Evolutionary conservation across 2,888 invertebrate genomes (phyloP).

Genomic region (Eupithecia subumbrata): DNA sequence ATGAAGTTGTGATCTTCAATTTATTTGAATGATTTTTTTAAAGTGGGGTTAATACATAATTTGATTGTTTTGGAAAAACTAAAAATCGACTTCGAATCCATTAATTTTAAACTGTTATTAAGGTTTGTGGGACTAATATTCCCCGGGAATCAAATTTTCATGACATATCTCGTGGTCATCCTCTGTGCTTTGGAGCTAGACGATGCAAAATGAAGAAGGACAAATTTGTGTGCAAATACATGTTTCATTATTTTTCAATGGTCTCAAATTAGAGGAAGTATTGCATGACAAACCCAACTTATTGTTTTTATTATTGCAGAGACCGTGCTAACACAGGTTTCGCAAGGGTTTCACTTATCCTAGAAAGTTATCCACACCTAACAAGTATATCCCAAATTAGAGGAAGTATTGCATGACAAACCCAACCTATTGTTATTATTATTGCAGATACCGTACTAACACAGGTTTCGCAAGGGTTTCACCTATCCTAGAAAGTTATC

Average conservation of each 20-base stretch:
- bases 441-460: not conserved
- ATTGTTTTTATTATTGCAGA: not conserved
- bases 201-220: not conserved
- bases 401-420: not conserved
- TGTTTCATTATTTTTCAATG: not conserved
- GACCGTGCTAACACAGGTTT: not conserved
- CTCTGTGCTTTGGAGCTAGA: not conserved
- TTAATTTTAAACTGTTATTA: too few species aligned
- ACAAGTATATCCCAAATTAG: too few species aligned
- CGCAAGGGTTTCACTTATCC: conserved; percentile 22
- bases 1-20: not conserved
- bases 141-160: too few species aligned
- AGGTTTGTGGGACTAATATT: too few species aligned
- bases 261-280: conserved; percentile 2
- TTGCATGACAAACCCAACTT: not conserved
- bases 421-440: not conserved
- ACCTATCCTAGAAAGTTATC: conserved; percentile 32
- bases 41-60: too few species aligned
- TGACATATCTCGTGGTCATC: too few species aligned
- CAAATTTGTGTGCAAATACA: not conserved
- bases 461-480: conserved; percentile 14
- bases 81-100: too few species aligned
- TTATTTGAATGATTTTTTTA: too few species aligned
- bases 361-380: conserved; percentile 26
- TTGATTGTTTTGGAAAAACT: too few species aligned